Conservation (phyloP, 2,797 vertebrate genomes). For the Darevskia nairensis region DNA sequence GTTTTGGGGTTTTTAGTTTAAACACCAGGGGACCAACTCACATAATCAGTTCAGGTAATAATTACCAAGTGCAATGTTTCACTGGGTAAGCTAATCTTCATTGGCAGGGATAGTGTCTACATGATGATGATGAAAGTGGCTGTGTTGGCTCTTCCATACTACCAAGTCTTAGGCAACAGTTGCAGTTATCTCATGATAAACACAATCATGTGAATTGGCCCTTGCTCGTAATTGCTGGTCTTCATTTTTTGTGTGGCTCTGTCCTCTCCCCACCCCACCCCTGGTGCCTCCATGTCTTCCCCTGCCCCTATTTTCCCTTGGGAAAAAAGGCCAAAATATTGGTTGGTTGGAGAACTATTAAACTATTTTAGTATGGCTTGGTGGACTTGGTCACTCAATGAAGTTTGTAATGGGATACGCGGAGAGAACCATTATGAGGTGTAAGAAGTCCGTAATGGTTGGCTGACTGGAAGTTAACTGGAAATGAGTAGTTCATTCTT, state of each 20-base stretch:
- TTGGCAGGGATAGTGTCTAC: background rate
- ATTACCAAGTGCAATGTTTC: background rate
- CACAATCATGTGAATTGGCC: slow-evolving; percentile 20
- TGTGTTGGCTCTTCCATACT: no score
- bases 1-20: background rate
- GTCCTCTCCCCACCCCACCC: background rate
- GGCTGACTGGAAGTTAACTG: background rate
- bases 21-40: slow-evolving; percentile 2
- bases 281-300: background rate
- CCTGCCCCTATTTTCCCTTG: background rate
- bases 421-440: background rate
- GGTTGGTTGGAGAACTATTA: slow-evolving; percentile 73
- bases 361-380: slow-evolving; percentile 78
- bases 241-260: slow-evolving; percentile 15
- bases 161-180: background rate
- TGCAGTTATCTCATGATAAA: background rate
- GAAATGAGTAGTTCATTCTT: background rate
- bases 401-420: background rate
- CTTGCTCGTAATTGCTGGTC: slow-evolving; percentile 1
- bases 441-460: background rate
- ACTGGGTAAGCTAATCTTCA: background rate
- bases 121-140: background rate
- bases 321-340: slow-evolving; percentile 60
- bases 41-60: background rate
- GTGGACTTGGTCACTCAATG: slow-evolving; percentile 37